Evolutionary conservation across 2,113 vertebrate species (phyloP).

Genomic region (Pseudopipra pipra): DNA sequence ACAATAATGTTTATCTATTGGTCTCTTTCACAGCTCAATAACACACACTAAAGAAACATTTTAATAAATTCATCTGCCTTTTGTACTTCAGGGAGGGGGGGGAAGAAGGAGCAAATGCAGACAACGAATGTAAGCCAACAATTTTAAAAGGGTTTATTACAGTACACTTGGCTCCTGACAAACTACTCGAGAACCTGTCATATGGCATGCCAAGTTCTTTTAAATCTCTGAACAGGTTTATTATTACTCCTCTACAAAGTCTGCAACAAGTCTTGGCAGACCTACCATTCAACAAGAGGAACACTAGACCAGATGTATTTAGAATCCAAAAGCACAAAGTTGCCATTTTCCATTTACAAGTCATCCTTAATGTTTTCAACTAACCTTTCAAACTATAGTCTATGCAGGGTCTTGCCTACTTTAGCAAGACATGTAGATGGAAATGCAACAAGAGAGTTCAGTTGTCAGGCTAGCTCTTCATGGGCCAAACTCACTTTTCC

Average conservation of each 20-base stretch:
- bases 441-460: not conserved
- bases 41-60: not conserved
- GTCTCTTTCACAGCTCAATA: slow-evolving; percentile 20
- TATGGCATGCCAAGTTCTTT: slow-evolving; percentile 48
- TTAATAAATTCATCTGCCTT: slow-evolving; percentile 42
- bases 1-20: slow-evolving; percentile 21
- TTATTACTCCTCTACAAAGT: slow-evolving; percentile 47
- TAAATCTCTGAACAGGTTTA: slow-evolving; percentile 61
- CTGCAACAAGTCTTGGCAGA: slow-evolving; percentile 61
- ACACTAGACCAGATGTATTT: slow-evolving; percentile 53
- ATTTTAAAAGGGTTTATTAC: slow-evolving; percentile 55
- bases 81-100: not conserved
- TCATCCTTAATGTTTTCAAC: slow-evolving; percentile 46
- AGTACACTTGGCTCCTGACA: slow-evolving; percentile 56
- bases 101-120: slow-evolving; percentile 35
- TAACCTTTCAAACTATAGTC: slow-evolving; percentile 12
- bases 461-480: not conserved
- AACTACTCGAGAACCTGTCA: slow-evolving; percentile 56
- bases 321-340: slow-evolving; percentile 38
- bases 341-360: slow-evolving; percentile 53
- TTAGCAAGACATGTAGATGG: not conserved
- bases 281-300: slow-evolving; percentile 30
- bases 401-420: not conserved
- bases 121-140: slow-evolving; percentile 24
- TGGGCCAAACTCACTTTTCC: not conserved